Percentiles rank a stretch among this genome's conserved stretches.
These are phyloP conservation scores for Pollenia amentaria DNA, from an alignment of 2,888 invertebrate genomes.

Conservation along the genomic window DNA sequence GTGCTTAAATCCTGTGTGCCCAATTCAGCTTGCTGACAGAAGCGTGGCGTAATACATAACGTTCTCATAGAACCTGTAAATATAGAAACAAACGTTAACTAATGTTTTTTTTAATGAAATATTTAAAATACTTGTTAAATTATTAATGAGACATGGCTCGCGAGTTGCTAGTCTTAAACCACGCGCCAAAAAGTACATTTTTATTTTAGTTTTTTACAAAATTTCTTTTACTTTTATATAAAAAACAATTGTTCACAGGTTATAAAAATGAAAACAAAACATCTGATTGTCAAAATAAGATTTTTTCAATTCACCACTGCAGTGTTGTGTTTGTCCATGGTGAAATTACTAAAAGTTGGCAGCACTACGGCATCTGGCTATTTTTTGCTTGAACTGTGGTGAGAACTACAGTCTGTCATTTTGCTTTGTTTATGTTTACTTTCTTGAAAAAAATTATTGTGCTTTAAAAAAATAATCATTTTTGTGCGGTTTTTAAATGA, in stretches of 20 bases:
- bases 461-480: no score
- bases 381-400: no score
- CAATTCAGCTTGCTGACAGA: slow-evolving; percentile 75
- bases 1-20: background rate
- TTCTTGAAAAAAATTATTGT: no score
- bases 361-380: no score
- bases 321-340: slow-evolving; percentile 18
- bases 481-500: no score
- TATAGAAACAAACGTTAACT: slow-evolving; percentile 4
- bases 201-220: background rate
- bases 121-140: slow-evolving; percentile 75
- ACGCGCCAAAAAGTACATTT: slow-evolving; percentile 78
- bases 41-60: slow-evolving; percentile 77
- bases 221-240: background rate
- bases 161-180: slow-evolving; percentile 77
- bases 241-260: slow-evolving; percentile 1
- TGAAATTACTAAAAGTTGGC: background rate
- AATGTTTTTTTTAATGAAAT: background rate
- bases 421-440: no score
- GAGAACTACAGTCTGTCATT: no score
- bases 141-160: slow-evolving; percentile 72
- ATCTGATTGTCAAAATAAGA: slow-evolving; percentile 22
- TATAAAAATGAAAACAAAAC: slow-evolving; percentile 1
- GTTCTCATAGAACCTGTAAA: slow-evolving; percentile 78
- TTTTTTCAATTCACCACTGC: background rate